A percentile compares a stretch with the other conserved stretches of the same genome.
Evolutionary conservation across 2,113 vertebrate genomes (phyloP).

Genomic region (Gallinago undulata): DNA sequence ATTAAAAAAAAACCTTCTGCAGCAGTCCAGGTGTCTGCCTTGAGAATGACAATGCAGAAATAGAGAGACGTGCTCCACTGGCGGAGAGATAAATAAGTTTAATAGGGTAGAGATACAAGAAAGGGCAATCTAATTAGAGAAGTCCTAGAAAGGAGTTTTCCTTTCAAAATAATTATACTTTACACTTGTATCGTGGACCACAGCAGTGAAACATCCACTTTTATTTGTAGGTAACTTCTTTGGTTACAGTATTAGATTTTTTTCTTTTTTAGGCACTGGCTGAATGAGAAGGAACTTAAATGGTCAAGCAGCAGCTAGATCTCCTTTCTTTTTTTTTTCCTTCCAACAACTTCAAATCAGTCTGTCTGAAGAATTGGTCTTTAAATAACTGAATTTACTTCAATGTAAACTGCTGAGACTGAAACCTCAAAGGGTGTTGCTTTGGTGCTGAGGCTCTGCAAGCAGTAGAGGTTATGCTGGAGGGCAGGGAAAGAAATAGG

Average conservation of each 20-base stretch:
- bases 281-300: background rate
- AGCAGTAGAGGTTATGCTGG: background rate
- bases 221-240: background rate
- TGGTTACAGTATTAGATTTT: background rate
- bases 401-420: background rate
- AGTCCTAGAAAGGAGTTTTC: background rate
- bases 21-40: constrained; percentile 40
- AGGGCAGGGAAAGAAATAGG: background rate
- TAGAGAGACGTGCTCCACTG: background rate
- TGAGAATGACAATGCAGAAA: constrained; percentile 63
- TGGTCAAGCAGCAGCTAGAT: background rate
- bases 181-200: background rate
- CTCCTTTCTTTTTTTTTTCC: background rate
- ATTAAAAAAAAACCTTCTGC: background rate
- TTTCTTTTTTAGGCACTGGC: background rate
- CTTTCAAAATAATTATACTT: background rate
- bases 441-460: background rate
- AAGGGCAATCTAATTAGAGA: background rate
- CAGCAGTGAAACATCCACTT: background rate
- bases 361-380: background rate
- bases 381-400: background rate
- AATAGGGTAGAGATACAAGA: background rate
- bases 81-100: background rate
- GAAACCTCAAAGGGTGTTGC: background rate
- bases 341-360: background rate